A percentile compares a stretch with the other conserved stretches of the same genome.
Conservation (phyloP, 2,113 vertebrate genomes). For the Capreolus pygargus region DNA sequence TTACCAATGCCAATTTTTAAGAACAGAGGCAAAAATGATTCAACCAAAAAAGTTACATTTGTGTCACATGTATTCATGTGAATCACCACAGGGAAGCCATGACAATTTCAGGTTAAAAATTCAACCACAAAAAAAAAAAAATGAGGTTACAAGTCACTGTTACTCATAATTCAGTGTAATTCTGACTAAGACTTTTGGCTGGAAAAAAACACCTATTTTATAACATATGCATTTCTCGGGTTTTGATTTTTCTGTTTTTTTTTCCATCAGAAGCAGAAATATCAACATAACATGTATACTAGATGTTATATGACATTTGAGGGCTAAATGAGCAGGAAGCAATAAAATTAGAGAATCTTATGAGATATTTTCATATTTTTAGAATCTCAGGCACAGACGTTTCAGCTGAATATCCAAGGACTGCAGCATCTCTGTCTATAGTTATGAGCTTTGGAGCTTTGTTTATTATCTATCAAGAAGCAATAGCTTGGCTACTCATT, state of each 20-base stretch:
- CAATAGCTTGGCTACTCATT: background rate
- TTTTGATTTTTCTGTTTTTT: background rate
- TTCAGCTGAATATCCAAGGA: constrained; percentile 17
- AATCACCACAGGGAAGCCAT: background rate
- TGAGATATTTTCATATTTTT: background rate
- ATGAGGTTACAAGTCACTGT: background rate
- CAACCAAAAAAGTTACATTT: background rate
- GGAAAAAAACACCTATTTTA: background rate
- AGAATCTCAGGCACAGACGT: background rate
- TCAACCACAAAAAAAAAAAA: constrained; percentile 37
- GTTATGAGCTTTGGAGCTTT: background rate
- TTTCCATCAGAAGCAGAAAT: background rate
- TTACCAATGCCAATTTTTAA: background rate
- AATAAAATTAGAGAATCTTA: background rate
- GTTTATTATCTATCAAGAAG: background rate
- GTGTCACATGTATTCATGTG: background rate
- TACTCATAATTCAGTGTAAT: background rate
- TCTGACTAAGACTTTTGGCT: background rate
- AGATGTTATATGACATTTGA: background rate
- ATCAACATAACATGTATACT: background rate
- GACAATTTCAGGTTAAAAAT: background rate
- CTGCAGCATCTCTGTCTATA: background rate
- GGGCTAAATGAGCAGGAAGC: background rate
- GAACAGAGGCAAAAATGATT: constrained; percentile 13
- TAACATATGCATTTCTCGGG: background rate